Evolutionary conservation across 2,888 invertebrate genomes (phyloP).

Genomic region (Pammene aurita): DNA sequence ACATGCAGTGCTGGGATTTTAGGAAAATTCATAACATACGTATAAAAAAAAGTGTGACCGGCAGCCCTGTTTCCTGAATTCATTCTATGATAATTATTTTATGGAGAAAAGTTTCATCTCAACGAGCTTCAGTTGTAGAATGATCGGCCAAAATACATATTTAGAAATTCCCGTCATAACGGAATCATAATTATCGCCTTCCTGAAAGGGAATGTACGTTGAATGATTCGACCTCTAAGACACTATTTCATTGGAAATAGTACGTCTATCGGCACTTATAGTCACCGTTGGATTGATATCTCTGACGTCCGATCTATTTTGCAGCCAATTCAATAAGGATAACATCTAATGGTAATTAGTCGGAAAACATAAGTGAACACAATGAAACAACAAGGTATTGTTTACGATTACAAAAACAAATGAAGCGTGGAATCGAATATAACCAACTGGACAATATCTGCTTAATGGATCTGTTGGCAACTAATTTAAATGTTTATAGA

Average conservation of each 20-base stretch:
- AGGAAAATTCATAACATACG: too few species aligned
- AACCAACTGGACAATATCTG: conserved; percentile 7
- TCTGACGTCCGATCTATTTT: conserved; percentile 27
- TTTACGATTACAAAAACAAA: conserved; percentile 16
- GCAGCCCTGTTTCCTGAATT: too few species aligned
- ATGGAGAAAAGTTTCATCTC: too few species aligned
- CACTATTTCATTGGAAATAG: conserved; percentile 10
- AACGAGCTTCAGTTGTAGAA: too few species aligned
- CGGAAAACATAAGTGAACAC: neutral
- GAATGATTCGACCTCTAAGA: conserved; percentile 21
- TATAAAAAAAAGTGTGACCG: too few species aligned
- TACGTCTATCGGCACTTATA: conserved; percentile 29
- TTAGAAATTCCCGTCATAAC: neutral
- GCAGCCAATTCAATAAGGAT: conserved; percentile 22
- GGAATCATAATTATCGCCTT: conserved; percentile 5
- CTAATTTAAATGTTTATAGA: conserved; percentile 18
- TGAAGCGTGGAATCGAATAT: conserved; percentile 2
- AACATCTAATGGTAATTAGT: conserved; percentile 4
- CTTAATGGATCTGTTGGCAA: conserved; percentile 13
- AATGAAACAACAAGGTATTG: neutral
- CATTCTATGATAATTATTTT: too few species aligned
- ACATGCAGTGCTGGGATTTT: too few species aligned
- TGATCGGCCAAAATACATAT: too few species aligned
- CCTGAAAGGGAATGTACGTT: conserved; percentile 6
- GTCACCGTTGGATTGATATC: conserved; percentile 27